Evolutionary conservation across 30 jellyfish, hydroid and myxozoan species (phyloP).

Genomic region (Aurelia aurita complex sp. Pacific): DNA sequence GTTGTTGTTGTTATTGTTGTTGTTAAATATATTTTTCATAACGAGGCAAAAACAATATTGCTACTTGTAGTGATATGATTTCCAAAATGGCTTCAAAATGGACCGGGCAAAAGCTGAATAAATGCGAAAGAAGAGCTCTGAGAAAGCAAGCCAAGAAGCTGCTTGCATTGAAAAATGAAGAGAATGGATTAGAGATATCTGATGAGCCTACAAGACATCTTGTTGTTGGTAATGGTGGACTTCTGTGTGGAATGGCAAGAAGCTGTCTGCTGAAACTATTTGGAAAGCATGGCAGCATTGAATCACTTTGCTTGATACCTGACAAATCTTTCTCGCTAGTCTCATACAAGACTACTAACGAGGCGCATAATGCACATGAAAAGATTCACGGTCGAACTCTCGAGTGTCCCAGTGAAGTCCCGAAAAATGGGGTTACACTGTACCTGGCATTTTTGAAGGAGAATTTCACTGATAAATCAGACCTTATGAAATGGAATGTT

Average conservation of each 20-base stretch:
- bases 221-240: conserved; percentile 93
- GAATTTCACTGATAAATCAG: background rate
- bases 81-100: conserved; percentile 40
- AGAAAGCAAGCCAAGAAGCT: conserved; percentile 78
- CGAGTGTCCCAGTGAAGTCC: conserved; percentile 12
- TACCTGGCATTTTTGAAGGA: conserved; percentile 61
- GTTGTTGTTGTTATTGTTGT: too few relatives aligned
- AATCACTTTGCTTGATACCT: conserved; percentile 73
- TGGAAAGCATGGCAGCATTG: conserved; percentile 65
- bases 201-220: conserved; percentile 81
- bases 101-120: conserved; percentile 31
- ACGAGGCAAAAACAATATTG: too few relatives aligned
- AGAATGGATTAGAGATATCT: conserved; percentile 45
- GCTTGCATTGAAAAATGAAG: conserved; percentile 48
- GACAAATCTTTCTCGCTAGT: conserved; percentile 75
- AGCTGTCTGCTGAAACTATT: conserved; percentile 47
- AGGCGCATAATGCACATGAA: conserved; percentile 51
- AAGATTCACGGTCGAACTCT: conserved; percentile 60
- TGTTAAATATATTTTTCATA: too few relatives aligned
- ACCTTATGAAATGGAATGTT: conserved; percentile 15
- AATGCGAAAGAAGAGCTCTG: conserved; percentile 69
- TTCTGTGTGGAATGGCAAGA: conserved; percentile 82
- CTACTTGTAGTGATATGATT: too few relatives aligned
- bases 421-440: conserved; percentile 21
- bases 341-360: conserved; percentile 37